These are phyloP conservation scores for Fulica atra DNA, from an alignment of 2,113 vertebrate genomes.

Conservation along the genomic window DNA sequence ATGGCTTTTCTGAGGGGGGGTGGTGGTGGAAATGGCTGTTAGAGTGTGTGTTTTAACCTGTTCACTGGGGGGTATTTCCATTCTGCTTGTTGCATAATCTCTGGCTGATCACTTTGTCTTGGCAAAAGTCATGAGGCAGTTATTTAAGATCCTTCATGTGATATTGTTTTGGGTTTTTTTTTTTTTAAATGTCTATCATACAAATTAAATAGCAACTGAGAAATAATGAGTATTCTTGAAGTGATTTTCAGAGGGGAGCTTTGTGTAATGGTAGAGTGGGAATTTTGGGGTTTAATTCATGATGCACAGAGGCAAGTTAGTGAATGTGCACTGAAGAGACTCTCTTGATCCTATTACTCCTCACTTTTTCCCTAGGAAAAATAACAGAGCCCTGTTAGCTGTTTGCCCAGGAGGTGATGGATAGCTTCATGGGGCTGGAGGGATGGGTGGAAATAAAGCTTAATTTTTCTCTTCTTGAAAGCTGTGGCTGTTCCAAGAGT, in stretches of 20 bases:
- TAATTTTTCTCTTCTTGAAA: not conserved
- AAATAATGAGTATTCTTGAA: not conserved
- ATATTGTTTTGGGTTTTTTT: no score
- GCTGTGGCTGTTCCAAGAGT: not conserved
- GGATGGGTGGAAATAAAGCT: not conserved
- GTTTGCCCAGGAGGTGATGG: not conserved
- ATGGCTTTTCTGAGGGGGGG: not conserved
- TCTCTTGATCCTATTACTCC: not conserved
- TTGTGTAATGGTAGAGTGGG: not conserved
- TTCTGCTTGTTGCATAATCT: not conserved
- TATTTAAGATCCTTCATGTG: not conserved
- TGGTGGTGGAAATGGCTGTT: not conserved
- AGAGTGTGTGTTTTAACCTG: not conserved
- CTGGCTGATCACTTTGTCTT: not conserved
- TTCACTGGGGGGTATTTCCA: not conserved
- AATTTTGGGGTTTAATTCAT: accelerated
- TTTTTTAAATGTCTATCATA: not conserved
- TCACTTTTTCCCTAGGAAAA: not conserved
- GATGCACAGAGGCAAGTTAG: not conserved
- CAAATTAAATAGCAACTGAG: not conserved
- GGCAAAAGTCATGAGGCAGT: not conserved
- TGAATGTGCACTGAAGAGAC: not conserved
- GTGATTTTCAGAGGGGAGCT: not conserved
- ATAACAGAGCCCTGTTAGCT: not conserved
- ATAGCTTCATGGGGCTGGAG: not conserved